These are phyloP conservation scores for Lasioglossum morio DNA, from an alignment of 2,888 invertebrate species.

Conservation along the genomic window DNA sequence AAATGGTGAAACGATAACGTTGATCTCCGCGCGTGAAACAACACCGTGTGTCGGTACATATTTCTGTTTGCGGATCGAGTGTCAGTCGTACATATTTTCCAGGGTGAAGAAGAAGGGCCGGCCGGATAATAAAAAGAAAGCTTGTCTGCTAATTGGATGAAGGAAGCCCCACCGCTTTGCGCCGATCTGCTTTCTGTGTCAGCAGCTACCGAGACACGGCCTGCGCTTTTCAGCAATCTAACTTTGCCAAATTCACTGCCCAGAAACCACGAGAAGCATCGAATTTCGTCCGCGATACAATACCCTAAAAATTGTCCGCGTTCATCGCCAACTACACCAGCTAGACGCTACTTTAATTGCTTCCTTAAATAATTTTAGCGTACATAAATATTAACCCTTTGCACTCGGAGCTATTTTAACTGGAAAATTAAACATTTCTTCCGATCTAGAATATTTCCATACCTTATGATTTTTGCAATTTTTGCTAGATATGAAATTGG, in stretches of 20 bases:
- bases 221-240: neutral
- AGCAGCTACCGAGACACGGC: conserved; percentile 62
- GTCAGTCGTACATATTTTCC: conserved; percentile 30
- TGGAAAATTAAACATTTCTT: too few species aligned
- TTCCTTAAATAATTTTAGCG: too few species aligned
- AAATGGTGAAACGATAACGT: neutral
- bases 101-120: conserved; percentile 23
- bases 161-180: conserved; percentile 77
- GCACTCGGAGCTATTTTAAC: too few species aligned
- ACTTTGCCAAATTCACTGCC: neutral
- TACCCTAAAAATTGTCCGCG: neutral
- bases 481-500: too few species aligned
- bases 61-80: conserved; percentile 10
- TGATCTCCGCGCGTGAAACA: neutral
- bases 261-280: neutral
- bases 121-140: conserved; percentile 64
- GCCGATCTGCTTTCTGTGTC: conserved; percentile 79
- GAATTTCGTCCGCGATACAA: neutral
- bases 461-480: too few species aligned
- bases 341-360: too few species aligned
- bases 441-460: too few species aligned
- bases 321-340: neutral
- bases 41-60: neutral
- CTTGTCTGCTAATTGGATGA: conserved; percentile 80
- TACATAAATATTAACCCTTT: too few species aligned